Base-by-base conservation (phyloP, 2,888 invertebrate genomes). In the Azorinus chamasolen region DNA sequence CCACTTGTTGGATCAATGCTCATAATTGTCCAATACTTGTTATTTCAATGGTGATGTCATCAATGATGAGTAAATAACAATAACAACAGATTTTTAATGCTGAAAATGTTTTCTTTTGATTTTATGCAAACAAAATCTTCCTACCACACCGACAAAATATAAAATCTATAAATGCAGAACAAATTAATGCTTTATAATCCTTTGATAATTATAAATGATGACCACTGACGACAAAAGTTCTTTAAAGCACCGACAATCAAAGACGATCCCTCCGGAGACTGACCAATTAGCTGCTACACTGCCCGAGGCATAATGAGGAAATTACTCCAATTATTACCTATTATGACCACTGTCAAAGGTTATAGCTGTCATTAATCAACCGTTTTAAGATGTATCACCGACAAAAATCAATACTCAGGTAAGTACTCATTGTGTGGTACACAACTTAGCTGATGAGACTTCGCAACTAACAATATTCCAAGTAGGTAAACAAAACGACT, bases 271-370 rank as follows among this genome's bases (percentile, higher is more conserved):
- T 20, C 50, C 14, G 5, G 3, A 20, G 12, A 20, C 18, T 50
- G 50, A 50, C 50, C 50, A 50, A 50, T 32, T 32, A 32, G 10
- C 32, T 6, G 32, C 32, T 32, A 32, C 32, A 10, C 41, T 39
- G 39, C 12, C 39, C n/a, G 22, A 57, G 39, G 39, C 39, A 57
- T 39, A 1, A 3, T 48, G 20, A 18, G 55, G 41, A 41, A 55
- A 46, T 45, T 53, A 25, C 48, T 14, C 64, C 54, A 64, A 64
- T 64, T 64, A 64, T 45, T 54, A 46, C 64, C 46, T 54, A 64
- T 64, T 45, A 64, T 43, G 54, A 45, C 54, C 54, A 64, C 25
- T 64, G 64, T 64, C 64, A 64, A 25, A 27, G 14, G 32, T 45
- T 22, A 64, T 24, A 27, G 22, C 20, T 64, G 32, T 41, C 37